phyloP scores from a whole-genome alignment of 2,113 vertebrate genomes.

The Maccullochella peelii region DNA sequence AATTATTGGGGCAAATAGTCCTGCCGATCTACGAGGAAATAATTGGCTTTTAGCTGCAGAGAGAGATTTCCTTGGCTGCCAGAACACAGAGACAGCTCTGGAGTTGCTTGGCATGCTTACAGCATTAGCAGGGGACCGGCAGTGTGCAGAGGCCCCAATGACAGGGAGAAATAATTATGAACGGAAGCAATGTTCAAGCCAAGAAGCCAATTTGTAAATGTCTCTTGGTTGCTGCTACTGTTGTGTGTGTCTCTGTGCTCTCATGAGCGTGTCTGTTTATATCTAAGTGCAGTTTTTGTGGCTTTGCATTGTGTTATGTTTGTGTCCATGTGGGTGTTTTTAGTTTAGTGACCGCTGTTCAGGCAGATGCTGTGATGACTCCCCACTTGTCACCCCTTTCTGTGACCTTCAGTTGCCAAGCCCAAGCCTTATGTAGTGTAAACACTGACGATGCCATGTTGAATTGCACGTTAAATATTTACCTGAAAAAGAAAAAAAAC shows the following conservation, averaged over 20 bases:
- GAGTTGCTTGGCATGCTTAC: conserved; percentile 78
- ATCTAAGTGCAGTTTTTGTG: conserved; percentile 5
- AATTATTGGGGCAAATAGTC: conserved; percentile 78
- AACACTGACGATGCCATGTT: background rate
- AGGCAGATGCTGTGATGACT: conserved; percentile 40
- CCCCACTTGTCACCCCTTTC: conserved; percentile 18
- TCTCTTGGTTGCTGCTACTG: conserved; percentile 66
- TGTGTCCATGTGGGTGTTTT: conserved; percentile 29
- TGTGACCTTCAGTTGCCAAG: conserved; percentile 33
- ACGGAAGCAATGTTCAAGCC: conserved; percentile 80
- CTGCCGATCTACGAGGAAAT: conserved; percentile 72
- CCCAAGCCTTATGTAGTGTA: background rate
- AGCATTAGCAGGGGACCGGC: conserved; percentile 78
- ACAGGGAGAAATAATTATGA: conserved; percentile 84
- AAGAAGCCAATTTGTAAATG: conserved; percentile 84
- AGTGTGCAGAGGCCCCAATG: conserved; percentile 79
- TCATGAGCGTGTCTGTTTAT: conserved; percentile 27
- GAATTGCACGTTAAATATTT: conserved; percentile 5
- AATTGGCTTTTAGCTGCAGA: conserved; percentile 77
- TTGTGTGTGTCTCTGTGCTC: conserved; percentile 37
- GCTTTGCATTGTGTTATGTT: background rate
- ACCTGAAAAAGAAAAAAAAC: background rate
- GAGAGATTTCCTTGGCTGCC: conserved; percentile 77
- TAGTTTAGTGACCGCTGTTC: conserved; percentile 35
- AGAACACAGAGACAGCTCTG: conserved; percentile 69